These are phyloP conservation scores for Tangara arthus DNA, from an alignment of 2,797 vertebrate species.

Conservation along the genomic window DNA sequence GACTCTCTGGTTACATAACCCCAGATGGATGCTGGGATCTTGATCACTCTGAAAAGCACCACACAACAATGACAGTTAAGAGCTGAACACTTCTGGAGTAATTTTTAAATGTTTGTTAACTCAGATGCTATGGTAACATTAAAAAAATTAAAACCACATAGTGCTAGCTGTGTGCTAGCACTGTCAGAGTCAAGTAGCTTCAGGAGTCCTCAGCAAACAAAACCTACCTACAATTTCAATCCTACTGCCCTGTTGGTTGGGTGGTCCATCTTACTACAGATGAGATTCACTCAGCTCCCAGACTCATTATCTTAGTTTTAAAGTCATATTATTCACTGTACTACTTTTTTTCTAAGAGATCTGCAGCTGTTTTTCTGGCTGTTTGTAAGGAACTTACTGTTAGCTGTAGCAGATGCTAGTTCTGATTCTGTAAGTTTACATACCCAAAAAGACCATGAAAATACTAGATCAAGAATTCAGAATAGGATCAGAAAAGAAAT, in stretches of 20 bases:
- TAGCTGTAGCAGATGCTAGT: background rate
- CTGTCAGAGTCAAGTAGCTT: background rate
- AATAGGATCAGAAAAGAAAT: background rate
- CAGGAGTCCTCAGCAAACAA: background rate
- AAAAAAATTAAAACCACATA: background rate
- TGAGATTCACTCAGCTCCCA: background rate
- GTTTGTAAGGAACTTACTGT: background rate
- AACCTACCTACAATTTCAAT: background rate
- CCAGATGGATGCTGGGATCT: background rate
- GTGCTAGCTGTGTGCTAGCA: background rate
- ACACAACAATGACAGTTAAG: background rate
- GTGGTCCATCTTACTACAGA: background rate
- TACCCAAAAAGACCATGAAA: background rate
- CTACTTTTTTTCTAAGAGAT: background rate
- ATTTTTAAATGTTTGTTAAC: background rate
- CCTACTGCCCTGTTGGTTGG: background rate
- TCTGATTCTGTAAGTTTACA: background rate
- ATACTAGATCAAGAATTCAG: background rate
- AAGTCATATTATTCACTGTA: background rate
- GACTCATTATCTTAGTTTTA: background rate
- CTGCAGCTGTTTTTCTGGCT: background rate
- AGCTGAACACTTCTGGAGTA: background rate
- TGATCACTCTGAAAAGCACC: background rate
- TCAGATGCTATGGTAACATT: background rate
- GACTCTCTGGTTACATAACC: background rate